Conservation (phyloP, 92 coral and sea anemone genomes). For the Anthopleura xanthogrammica region DNA sequence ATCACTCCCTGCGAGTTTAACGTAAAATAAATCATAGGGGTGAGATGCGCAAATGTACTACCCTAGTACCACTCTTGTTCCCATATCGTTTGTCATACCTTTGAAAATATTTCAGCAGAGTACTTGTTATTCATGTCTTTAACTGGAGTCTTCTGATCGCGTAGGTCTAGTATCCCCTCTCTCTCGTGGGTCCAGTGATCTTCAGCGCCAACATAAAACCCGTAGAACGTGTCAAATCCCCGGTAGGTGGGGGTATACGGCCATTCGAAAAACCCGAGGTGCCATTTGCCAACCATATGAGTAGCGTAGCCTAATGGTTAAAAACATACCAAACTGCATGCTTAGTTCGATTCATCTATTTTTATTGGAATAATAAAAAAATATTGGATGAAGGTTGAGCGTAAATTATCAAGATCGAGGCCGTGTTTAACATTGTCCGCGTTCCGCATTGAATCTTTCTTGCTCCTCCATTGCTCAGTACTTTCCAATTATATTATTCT, state of each 20-base stretch:
- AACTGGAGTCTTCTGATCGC: constrained; percentile 50
- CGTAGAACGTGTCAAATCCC: constrained; percentile 67
- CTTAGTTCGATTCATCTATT: too few relatives aligned
- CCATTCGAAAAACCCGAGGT: constrained; percentile 53
- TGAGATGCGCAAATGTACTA: too few relatives aligned
- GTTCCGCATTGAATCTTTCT: not conserved
- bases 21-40: too few relatives aligned
- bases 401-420: too few relatives aligned
- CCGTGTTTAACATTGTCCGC: not conserved
- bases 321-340: not conserved
- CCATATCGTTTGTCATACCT: constrained; percentile 2
- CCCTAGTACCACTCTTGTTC: too few relatives aligned
- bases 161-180: constrained; percentile 42
- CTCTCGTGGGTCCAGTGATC: constrained; percentile 50
- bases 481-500: not conserved
- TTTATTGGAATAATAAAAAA: too few relatives aligned
- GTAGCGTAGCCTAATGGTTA: constrained; percentile 48
- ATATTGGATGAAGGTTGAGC: too few relatives aligned
- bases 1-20: too few relatives aligned
- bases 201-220: constrained; percentile 48
- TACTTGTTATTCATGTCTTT: constrained; percentile 30
- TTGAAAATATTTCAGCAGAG: constrained; percentile 29
- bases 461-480: not conserved
- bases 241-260: constrained; percentile 66
- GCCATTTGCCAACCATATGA: constrained; percentile 67